Evolutionary conservation across 35 echinoderm and acorn worm species (phyloP).

Genomic region (Lytechinus variegatus): DNA sequence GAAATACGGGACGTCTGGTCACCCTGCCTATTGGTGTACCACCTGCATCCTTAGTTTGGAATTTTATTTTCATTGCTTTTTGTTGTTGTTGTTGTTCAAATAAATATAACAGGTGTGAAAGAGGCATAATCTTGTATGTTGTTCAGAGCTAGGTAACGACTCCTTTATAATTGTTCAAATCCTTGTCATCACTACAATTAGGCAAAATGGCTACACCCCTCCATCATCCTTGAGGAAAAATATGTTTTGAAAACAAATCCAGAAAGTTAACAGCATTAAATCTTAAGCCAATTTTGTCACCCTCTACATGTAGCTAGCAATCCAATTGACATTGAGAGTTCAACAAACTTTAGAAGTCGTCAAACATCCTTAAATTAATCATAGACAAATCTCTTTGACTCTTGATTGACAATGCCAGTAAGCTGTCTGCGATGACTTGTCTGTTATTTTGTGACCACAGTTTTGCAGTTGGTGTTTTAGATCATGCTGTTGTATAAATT

Average conservation of each 20-base stretch:
- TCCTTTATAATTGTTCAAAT: no score
- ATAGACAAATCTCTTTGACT: not conserved
- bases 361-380: not conserved
- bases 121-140: no score
- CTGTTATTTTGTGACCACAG: not conserved
- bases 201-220: no score
- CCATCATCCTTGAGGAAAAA: not conserved
- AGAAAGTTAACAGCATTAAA: not conserved
- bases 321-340: not conserved
- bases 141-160: no score
- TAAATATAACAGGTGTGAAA: no score
- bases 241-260: not conserved
- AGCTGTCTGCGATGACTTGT: not conserved
- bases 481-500: not conserved
- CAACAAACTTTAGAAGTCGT: not conserved
- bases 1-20: no score
- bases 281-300: not conserved
- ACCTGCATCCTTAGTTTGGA: no score
- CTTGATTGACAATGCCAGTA: not conserved
- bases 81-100: no score
- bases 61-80: no score
- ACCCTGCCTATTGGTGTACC: no score
- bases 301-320: not conserved
- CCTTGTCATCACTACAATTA: no score
- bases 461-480: not conserved